Percentiles rank a stretch among this genome's conserved stretches.
Evolutionary conservation across 2,113 vertebrate species (phyloP).

Genomic region (Seriola quinqueradiata): DNA sequence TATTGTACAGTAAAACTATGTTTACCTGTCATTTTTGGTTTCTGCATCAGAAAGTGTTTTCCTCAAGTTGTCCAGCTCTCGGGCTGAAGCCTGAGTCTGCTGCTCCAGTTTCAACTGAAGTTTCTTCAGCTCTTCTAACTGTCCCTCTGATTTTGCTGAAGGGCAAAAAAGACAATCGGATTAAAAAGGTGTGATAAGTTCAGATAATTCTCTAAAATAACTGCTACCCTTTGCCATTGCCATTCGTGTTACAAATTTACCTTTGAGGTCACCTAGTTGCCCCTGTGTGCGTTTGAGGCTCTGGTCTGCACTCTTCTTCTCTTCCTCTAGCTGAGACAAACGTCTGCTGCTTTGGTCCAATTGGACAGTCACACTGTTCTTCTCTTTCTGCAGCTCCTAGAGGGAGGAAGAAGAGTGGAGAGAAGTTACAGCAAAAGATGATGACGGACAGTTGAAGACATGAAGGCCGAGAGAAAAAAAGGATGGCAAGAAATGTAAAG

Average conservation of each 20-base stretch:
- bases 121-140: slow-evolving; percentile 84
- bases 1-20: background rate
- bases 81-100: slow-evolving; percentile 79
- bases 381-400: slow-evolving; percentile 89
- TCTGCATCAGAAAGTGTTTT: slow-evolving; percentile 85
- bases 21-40: slow-evolving; percentile 81
- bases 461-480: no score
- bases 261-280: slow-evolving; percentile 88
- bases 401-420: background rate
- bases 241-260: slow-evolving; percentile 66
- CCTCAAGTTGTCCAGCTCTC: slow-evolving; percentile 84
- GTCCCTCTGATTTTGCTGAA: slow-evolving; percentile 86
- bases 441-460: background rate
- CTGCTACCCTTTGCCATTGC: fast-evolving
- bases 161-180: background rate
- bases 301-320: slow-evolving; percentile 83
- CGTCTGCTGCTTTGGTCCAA: slow-evolving; percentile 84
- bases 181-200: background rate
- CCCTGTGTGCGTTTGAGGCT: slow-evolving; percentile 86
- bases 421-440: background rate
- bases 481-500: background rate
- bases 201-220: background rate
- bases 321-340: slow-evolving; percentile 86
- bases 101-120: slow-evolving; percentile 86
- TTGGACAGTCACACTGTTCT: slow-evolving; percentile 80